Evolutionary conservation across 2,888 invertebrate genomes (phyloP).

Genomic region (Leucoptera coffeella): DNA sequence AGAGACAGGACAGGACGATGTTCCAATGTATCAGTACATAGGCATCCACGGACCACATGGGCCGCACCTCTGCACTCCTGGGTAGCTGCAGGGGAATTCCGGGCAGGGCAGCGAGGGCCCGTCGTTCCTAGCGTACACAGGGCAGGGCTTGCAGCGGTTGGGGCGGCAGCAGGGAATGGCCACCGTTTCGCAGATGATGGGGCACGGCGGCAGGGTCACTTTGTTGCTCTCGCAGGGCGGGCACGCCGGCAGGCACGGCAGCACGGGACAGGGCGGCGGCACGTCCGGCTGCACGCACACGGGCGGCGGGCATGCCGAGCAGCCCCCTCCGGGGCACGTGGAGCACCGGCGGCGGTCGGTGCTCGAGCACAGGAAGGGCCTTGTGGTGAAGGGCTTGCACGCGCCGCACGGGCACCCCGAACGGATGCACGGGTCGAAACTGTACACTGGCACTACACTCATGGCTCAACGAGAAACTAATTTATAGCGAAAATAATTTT

Average conservation of each 20-base stretch:
- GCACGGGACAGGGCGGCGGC: constrained; percentile 19
- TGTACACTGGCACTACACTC: constrained; percentile 43
- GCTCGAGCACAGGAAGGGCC: constrained; percentile 24
- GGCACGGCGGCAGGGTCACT: constrained; percentile 23
- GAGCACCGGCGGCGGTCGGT: constrained; percentile 30
- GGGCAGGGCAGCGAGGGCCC: constrained; percentile 27
- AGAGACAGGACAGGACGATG: too few species aligned
- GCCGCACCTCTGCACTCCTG: constrained; percentile 30
- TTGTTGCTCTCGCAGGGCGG: constrained; percentile 39
- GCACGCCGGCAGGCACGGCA: constrained; percentile 29
- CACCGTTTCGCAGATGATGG: constrained; percentile 20
- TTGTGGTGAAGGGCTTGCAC: constrained; percentile 32
- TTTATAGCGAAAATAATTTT: too few species aligned
- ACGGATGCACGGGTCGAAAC: constrained; percentile 36
- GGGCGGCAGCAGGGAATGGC: constrained; percentile 49
- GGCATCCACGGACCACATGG: constrained; percentile 38
- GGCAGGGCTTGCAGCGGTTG: constrained; percentile 48
- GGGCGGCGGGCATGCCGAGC: constrained; percentile 38
- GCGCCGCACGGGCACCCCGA: constrained; percentile 32
- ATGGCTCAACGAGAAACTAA: constrained; percentile 20
- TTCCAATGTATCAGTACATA: constrained; percentile 24
- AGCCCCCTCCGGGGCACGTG: constrained; percentile 36
- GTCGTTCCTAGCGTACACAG: too few species aligned
- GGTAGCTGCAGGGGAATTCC: constrained; percentile 29
- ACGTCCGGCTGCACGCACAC: constrained; percentile 32